Conservation (phyloP, 2,113 vertebrate genomes). For the Macquaria australasica region DNA sequence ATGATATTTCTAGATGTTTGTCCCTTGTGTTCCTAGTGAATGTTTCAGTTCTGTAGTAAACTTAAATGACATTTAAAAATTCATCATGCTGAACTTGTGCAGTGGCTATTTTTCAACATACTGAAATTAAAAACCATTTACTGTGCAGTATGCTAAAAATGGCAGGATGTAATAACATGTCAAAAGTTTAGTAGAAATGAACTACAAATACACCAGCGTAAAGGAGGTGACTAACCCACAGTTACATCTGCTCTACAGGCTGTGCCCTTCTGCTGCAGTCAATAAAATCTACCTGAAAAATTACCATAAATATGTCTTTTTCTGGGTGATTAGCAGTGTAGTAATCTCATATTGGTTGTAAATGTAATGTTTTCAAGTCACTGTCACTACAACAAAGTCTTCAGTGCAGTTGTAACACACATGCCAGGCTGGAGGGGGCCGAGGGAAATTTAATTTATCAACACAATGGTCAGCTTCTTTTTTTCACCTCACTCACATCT, state of each 20-base stretch:
- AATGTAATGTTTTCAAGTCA: constrained; percentile 33
- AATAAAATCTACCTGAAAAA: constrained; percentile 30
- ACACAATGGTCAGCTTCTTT: constrained; percentile 48
- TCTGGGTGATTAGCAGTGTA: neutral
- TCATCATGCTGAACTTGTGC: constrained; percentile 43
- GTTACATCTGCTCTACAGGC: constrained; percentile 16
- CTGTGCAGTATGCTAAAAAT: constrained; percentile 22
- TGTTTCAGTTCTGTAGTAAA: constrained; percentile 30
- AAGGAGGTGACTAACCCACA: constrained; percentile 10
- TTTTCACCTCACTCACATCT: constrained; percentile 23
- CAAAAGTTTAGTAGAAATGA: constrained; percentile 24
- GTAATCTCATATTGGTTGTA: neutral
- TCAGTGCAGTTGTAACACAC: constrained; percentile 15
- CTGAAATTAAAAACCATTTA: constrained; percentile 43
- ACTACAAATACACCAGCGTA: constrained; percentile 18
- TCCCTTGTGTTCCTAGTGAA: neutral
- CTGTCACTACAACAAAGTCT: constrained; percentile 17
- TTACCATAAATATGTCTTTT: neutral
- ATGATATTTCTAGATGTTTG: constrained; percentile 5
- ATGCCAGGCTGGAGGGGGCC: constrained; percentile 16
- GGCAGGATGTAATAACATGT: constrained; percentile 42
- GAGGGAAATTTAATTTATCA: constrained; percentile 59
- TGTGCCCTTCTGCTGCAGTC: constrained; percentile 6
- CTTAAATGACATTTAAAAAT: constrained; percentile 43
- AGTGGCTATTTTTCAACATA: constrained; percentile 38